A percentile compares a stretch with the other conserved stretches of the same genome.
Evolutionary conservation across 2,888 invertebrate species (phyloP).

Genomic region (Drosophila anomalipes): DNA sequence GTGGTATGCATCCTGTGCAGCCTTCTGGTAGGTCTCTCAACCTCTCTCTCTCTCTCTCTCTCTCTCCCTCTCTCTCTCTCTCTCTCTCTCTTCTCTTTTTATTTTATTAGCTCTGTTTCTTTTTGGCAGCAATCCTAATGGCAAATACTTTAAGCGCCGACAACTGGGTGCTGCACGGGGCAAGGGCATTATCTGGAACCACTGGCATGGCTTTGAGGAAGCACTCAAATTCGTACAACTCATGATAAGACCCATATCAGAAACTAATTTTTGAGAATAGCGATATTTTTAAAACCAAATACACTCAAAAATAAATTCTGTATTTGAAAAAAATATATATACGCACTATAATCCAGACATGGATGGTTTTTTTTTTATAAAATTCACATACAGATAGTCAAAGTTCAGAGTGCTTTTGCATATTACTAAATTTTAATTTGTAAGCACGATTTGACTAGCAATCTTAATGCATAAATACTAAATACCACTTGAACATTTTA

Average conservation of each 20-base stretch:
- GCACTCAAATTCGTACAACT: conserved; percentile 88
- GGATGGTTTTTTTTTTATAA: no score
- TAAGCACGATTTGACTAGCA: not conserved
- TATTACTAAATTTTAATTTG: no score
- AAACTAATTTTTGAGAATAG: not conserved
- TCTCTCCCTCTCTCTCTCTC: not conserved
- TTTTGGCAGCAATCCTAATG: conserved; percentile 87
- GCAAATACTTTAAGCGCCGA: conserved; percentile 86
- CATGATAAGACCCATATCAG: conserved; percentile 87
- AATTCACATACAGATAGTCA: no score
- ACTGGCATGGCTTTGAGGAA: conserved; percentile 87
- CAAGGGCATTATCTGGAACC: conserved; percentile 87
- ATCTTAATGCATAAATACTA: not conserved
- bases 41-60: not conserved
- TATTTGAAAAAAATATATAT: no score
- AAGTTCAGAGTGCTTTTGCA: no score
- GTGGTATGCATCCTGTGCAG: conserved; percentile 90
- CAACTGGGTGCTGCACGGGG: conserved; percentile 76
- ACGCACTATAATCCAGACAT: no score
- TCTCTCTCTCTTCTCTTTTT: no score
- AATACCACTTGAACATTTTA: not conserved
- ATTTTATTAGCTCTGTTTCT: not conserved
- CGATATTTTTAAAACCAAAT: no score
- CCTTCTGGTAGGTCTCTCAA: conserved; percentile 84
- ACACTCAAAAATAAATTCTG: no score